A percentile compares a stretch with the other conserved stretches of the same genome.
phyloP scores from a whole-genome alignment of 37 sponge, comb jelly and placozoan species.

The Spongilla lacustris region DNA sequence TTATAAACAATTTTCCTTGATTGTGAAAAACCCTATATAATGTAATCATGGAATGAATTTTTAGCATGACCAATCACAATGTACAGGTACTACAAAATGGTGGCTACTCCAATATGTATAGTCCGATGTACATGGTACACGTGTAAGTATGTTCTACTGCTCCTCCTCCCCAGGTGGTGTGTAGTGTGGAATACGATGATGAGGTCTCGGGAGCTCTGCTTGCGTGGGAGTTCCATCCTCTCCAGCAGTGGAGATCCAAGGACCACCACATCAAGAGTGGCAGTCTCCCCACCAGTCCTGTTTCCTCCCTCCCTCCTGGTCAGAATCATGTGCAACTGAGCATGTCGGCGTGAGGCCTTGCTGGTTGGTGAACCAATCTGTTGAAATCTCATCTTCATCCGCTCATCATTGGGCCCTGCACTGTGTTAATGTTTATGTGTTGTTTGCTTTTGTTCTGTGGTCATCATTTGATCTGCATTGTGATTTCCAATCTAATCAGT shows the following conservation, averaged over 20 bases:
- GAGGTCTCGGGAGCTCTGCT: conserved; percentile 60
- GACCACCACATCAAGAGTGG: not conserved
- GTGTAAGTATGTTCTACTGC: too few relatives aligned
- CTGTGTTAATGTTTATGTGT: not conserved
- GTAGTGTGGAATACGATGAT: conserved; percentile 72
- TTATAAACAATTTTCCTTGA: too few relatives aligned
- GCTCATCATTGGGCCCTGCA: not conserved
- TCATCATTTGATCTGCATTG: not conserved
- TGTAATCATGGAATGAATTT: too few relatives aligned
- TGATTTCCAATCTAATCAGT: not conserved
- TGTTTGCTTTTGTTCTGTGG: not conserved
- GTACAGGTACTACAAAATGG: too few relatives aligned
- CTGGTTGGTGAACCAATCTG: not conserved
- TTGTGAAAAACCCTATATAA: too few relatives aligned
- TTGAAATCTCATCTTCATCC: not conserved
- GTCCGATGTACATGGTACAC: too few relatives aligned
- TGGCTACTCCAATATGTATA: too few relatives aligned
- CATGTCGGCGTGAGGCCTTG: not conserved
- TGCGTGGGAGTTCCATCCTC: conserved; percentile 65
- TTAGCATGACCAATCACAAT: too few relatives aligned
- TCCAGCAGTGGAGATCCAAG: not conserved
- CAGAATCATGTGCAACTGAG: not conserved
- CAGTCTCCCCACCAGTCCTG: not conserved
- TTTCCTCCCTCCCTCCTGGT: not conserved
- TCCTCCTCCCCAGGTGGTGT: conserved; percentile 39